phyloP scores from a whole-genome alignment of 35 echinoderm and acorn worm genomes.

The Hemicentrotus pulcherrimus region DNA sequence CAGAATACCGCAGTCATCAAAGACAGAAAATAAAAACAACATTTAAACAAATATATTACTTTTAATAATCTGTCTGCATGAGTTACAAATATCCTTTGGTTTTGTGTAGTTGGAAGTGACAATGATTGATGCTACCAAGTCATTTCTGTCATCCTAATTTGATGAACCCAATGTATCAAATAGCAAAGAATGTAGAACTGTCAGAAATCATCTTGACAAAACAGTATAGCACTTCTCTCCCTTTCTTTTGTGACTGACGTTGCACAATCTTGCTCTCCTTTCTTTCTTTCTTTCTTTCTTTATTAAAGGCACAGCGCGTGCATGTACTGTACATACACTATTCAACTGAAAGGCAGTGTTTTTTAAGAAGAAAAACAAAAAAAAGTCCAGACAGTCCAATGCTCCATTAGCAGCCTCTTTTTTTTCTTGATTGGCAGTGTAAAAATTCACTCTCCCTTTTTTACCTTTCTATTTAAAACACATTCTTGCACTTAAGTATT shows the following conservation, averaged over 20 bases:
- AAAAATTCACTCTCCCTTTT: neutral
- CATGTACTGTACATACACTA: too few species aligned
- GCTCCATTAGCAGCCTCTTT: too few species aligned
- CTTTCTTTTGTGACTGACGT: too few species aligned
- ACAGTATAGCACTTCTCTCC: too few species aligned
- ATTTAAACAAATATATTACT: neutral
- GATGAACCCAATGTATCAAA: neutral
- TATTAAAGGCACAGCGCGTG: too few species aligned
- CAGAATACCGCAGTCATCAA: neutral
- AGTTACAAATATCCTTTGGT: neutral
- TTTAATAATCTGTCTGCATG: slow-evolving; percentile 4
- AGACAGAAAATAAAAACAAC: neutral
- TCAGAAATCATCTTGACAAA: neutral
- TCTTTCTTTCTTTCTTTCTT: too few species aligned
- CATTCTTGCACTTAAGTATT: too few species aligned
- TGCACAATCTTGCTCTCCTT: too few species aligned
- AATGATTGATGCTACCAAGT: neutral
- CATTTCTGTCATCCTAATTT: neutral
- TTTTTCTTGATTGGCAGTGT: neutral
- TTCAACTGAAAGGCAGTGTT: too few species aligned
- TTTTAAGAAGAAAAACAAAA: too few species aligned
- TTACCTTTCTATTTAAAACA: too few species aligned
- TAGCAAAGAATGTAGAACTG: neutral
- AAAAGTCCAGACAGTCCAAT: too few species aligned
- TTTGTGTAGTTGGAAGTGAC: neutral